These are phyloP conservation scores for Drosophila prosaltans DNA, from an alignment of 1,140 invertebrate species.

Conservation along the genomic window DNA sequence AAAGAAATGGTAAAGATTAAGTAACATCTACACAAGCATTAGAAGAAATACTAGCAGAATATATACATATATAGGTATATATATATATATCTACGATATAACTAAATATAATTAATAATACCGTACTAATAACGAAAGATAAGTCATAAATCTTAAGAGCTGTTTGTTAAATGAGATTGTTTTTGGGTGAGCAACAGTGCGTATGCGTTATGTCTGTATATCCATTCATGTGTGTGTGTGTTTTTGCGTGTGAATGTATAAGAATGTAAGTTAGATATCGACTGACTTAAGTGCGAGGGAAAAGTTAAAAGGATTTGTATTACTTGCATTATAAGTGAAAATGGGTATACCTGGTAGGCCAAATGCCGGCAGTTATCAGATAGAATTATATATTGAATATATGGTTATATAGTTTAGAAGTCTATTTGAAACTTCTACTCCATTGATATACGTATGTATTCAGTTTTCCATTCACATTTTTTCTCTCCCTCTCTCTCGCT, in stretches of 20 bases:
- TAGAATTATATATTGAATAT: constrained; percentile 6
- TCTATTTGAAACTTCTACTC: neutral
- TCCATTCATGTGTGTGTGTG: constrained; percentile 25
- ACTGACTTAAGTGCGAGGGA: constrained; percentile 54
- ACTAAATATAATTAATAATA: constrained; percentile 35
- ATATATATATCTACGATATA: constrained; percentile 36
- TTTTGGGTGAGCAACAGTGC: constrained; percentile 40
- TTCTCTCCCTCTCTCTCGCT: constrained; percentile 29
- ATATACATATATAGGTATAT: constrained; percentile 45
- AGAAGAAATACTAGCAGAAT: constrained; percentile 69
- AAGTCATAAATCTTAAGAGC: constrained; percentile 61
- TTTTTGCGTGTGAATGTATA: constrained; percentile 9
- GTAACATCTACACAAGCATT: constrained; percentile 56
- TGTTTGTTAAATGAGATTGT: constrained; percentile 63
- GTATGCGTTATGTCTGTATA: constrained; percentile 48
- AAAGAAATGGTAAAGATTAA: constrained; percentile 15
- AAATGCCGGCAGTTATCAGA: constrained; percentile 25
- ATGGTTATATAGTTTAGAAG: neutral
- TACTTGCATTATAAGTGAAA: constrained; percentile 26
- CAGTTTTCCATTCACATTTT: constrained; percentile 28
- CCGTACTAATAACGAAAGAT: constrained; percentile 48
- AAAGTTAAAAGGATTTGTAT: constrained; percentile 27
- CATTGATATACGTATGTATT: constrained; percentile 4
- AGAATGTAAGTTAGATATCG: constrained; percentile 39
- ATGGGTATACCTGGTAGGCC: constrained; percentile 66